Conservation (phyloP, 1,140 invertebrate species). For the Aphelenchoides fujianensis region DNA sequence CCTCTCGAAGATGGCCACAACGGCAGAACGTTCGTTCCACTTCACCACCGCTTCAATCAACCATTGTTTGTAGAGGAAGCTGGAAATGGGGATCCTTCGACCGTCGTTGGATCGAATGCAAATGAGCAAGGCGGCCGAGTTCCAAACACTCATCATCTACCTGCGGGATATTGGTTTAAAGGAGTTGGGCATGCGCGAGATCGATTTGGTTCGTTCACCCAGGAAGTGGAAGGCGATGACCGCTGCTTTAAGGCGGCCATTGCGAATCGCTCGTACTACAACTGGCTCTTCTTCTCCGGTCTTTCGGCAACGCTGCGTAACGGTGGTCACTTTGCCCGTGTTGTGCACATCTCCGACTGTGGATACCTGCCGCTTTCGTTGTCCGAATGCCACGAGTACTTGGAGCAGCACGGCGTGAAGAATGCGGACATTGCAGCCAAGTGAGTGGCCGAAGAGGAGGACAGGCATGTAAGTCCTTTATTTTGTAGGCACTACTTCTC, state of each 20-base stretch:
- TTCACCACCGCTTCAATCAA: too few species aligned
- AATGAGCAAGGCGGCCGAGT: background rate
- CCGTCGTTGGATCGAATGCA: background rate
- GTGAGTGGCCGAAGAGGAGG: background rate
- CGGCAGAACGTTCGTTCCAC: too few species aligned
- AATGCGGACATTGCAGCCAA: background rate
- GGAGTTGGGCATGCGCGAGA: background rate
- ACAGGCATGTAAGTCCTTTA: too few species aligned
- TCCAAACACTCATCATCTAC: background rate
- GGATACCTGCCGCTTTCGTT: background rate
- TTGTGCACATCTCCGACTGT: background rate
- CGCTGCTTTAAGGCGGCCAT: background rate
- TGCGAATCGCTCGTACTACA: background rate
- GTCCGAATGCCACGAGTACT: background rate
- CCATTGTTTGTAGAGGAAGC: background rate
- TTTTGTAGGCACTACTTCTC: background rate
- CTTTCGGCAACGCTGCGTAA: background rate
- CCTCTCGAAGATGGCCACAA: background rate
- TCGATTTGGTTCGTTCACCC: conserved; percentile 10
- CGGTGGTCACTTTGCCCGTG: background rate
- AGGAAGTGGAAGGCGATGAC: background rate
- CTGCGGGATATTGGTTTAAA: background rate
- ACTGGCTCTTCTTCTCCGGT: background rate
- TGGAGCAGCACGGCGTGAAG: background rate
- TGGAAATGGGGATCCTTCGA: background rate